A percentile compares a stretch with the other conserved stretches of the same genome.
Conservation (phyloP, 2,888 invertebrate genomes). For the Nomada flava region DNA sequence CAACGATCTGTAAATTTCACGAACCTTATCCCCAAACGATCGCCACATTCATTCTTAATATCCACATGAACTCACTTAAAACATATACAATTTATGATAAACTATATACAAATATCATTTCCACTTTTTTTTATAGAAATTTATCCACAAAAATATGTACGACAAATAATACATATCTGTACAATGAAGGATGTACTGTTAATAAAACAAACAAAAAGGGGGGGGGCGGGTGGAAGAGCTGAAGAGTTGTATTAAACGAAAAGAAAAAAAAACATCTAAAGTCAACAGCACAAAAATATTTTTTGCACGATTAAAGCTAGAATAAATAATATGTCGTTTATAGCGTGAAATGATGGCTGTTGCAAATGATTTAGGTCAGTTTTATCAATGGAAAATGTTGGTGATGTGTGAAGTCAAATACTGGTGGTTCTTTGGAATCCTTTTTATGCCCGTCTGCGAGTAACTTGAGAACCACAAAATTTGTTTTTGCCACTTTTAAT, state of each 20-base stretch:
- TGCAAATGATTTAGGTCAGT: conserved; percentile 81
- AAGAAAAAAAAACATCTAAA: conserved; percentile 27
- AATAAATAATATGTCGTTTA: conserved; percentile 70
- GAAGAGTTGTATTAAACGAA: conserved; percentile 31
- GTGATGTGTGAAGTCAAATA: conserved; percentile 96
- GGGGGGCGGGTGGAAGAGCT: neutral
- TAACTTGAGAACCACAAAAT: conserved; percentile 97
- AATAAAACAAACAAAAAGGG: conserved; percentile 8
- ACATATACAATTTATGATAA: conserved; percentile 54
- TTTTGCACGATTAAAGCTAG: conserved; percentile 49
- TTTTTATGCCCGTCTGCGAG: conserved; percentile 96
- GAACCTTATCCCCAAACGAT: conserved; percentile 41
- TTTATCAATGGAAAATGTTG: conserved; percentile 97
- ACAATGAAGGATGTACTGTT: conserved; percentile 45
- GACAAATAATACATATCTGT: conserved; percentile 55
- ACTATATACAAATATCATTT: conserved; percentile 64
- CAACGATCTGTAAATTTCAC: conserved; percentile 51
- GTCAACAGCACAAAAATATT: conserved; percentile 48
- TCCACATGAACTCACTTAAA: conserved; percentile 51
- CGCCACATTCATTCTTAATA: conserved; percentile 53
- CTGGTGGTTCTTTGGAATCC: conserved; percentile 93
- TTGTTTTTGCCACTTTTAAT: conserved; percentile 96
- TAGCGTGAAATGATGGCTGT: conserved; percentile 51
- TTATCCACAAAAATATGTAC: conserved; percentile 52
- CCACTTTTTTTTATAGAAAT: conserved; percentile 49